Evolutionary conservation across 2,797 vertebrate species (phyloP), one percentile per base, ranked within the genome.

Genomic region (Pantherophis vulpinus): DNA sequence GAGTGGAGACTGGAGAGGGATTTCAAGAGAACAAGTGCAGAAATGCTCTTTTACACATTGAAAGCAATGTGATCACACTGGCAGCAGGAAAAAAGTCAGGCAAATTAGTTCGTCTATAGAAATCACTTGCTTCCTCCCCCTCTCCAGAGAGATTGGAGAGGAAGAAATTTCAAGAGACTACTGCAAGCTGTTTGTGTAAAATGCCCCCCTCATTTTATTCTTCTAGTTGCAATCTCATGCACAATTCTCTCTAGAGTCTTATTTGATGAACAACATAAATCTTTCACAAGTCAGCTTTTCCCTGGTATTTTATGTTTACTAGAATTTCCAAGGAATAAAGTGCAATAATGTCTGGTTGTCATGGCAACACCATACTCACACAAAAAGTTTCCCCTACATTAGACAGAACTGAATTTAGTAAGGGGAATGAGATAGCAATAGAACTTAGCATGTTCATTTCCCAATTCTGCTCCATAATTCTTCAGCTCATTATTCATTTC

Each of bases 231-330:
- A 95, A 95, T 91, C 51, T 94, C 86, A 32, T 0, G 0, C 4
- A 51, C 0, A 37, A 32, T 58, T 94, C 91, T 93, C 92, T 23
- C 92, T 83, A 54, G 87, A 7, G 37, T 54, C 86, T 94, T 56
- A 93, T 63, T 94, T 32, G 70, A 55, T 51, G 94, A 92, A 23
- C 79, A 88, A n/a, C 9, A 7, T 32, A 83, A 29, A 51, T 95
- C 94, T 95, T 91, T 90, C 61, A 93, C 27, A 93, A 66, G 7
- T 42, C n/a, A 94, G 56, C 55, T 94, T 94, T 70, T 93, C 9
- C 60, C 70, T 91, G 6, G 74, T 25, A 11, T 70, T 91, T 47
- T 12, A 88, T 91, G 32, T 92, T 60, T 37, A 87, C 37, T 89
- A 79, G 66, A 86, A 94, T 87, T 18, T 47, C 20, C 16, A 32